phyloP scores from a whole-genome alignment of 2,888 invertebrate genomes.

The Gonocerus acuteangulatus region DNA sequence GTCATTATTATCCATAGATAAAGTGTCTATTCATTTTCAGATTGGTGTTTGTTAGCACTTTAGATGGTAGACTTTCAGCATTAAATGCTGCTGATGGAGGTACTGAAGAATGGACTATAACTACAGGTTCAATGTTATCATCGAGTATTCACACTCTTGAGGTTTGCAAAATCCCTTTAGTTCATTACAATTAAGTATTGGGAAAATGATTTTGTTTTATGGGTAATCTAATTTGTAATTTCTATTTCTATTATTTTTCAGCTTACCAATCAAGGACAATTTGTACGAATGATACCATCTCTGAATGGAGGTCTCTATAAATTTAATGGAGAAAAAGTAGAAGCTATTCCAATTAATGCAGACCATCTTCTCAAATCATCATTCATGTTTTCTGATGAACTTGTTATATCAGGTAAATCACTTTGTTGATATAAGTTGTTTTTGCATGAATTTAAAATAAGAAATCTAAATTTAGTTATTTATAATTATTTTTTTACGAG shows the following conservation, averaged over 20 bases:
- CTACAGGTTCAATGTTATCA: constrained; percentile 72
- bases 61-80: constrained; percentile 82
- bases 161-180: constrained; percentile 46
- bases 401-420: constrained; percentile 65
- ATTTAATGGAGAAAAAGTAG: constrained; percentile 79
- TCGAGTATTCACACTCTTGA: constrained; percentile 84
- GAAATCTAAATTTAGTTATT: not conserved
- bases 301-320: constrained; percentile 85
- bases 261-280: constrained; percentile 75
- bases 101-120: constrained; percentile 65
- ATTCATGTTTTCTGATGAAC: constrained; percentile 74
- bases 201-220: not conserved
- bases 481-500: too few species aligned
- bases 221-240: not conserved
- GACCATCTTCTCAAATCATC: constrained; percentile 81
- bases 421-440: constrained; percentile 22
- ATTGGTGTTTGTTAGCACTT: constrained; percentile 74
- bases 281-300: constrained; percentile 85
- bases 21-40: constrained; percentile 44
- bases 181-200: not conserved
- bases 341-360: constrained; percentile 73
- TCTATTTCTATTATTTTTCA: constrained; percentile 42
- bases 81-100: constrained; percentile 64
- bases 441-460: not conserved
- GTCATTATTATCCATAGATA: too few species aligned